phyloP scores from a whole-genome alignment of 2,888 invertebrate genomes.

The Lydus trimaculatus region DNA sequence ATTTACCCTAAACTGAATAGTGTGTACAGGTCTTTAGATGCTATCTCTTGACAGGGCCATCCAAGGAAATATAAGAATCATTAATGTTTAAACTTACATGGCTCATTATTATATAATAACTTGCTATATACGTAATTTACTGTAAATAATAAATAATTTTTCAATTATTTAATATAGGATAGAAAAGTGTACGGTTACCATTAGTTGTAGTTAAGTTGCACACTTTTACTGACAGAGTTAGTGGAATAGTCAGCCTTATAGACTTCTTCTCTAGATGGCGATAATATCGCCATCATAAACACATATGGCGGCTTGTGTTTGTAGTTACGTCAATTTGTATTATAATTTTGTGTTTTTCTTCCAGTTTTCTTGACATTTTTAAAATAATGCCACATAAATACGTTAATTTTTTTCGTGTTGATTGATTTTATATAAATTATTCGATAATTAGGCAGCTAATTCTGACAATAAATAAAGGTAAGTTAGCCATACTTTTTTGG shows the following conservation, averaged over 20 bases:
- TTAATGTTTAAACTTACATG: too few species aligned
- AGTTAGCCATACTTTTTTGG: slow-evolving; percentile 34
- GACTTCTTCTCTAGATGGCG: neutral
- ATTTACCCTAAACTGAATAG: too few species aligned
- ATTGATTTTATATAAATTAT: neutral
- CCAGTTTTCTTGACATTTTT: slow-evolving; percentile 11
- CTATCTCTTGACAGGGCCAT: too few species aligned
- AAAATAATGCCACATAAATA: slow-evolving; percentile 1
- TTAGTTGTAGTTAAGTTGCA: neutral
- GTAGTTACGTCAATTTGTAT: slow-evolving; percentile 19
- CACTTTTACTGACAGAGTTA: neutral
- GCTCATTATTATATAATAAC: too few species aligned
- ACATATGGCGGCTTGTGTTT: slow-evolving; percentile 31
- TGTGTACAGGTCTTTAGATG: too few species aligned
- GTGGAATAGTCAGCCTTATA: neutral
- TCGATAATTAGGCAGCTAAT: neutral
- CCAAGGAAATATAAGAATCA: too few species aligned
- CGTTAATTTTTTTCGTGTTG: slow-evolving; percentile 17
- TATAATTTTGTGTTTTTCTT: slow-evolving; percentile 18
- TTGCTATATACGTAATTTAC: too few species aligned
- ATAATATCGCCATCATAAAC: slow-evolving; percentile 12
- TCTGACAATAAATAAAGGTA: slow-evolving; percentile 19
- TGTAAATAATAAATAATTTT: too few species aligned
- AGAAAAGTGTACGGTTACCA: too few species aligned
- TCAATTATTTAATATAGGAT: too few species aligned